A percentile compares a stretch with the other conserved stretches of the same genome.
phyloP scores from a whole-genome alignment of 2,797 vertebrate genomes.

The Agapornis canus region DNA sequence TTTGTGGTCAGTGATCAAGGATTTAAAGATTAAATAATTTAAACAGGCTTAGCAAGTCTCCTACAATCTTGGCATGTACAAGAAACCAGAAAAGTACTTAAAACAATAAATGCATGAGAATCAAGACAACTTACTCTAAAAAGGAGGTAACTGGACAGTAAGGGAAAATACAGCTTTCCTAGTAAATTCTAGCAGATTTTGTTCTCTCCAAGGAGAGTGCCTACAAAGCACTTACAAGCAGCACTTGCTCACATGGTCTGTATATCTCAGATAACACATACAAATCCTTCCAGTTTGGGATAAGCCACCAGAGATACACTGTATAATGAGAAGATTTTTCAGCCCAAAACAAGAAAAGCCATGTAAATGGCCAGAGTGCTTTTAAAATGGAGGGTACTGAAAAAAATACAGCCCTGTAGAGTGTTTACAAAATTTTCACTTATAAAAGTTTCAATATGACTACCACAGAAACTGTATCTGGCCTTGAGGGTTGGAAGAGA shows the following conservation, averaged over 20 bases:
- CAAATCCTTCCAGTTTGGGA: neutral
- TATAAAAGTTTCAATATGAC: neutral
- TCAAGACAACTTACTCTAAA: neutral
- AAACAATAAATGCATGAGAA: neutral
- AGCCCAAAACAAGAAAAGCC: neutral
- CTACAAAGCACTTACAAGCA: neutral
- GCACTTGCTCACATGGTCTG: neutral
- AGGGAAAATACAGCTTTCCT: neutral
- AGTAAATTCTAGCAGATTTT: neutral
- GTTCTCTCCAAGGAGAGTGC: neutral
- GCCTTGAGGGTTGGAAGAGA: neutral
- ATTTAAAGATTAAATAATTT: neutral
- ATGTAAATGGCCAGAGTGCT: neutral
- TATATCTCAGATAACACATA: neutral
- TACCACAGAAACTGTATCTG: neutral
- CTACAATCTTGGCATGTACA: neutral
- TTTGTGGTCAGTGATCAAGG: neutral
- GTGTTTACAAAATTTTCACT: neutral
- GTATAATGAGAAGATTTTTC: neutral
- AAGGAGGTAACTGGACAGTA: neutral
- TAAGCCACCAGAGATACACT: accelerated
- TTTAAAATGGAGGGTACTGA: neutral
- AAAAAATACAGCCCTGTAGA: neutral
- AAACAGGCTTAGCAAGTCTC: neutral
- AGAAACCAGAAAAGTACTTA: neutral